Evolutionary conservation across 2,113 vertebrate species (phyloP), one percentile per base, ranked within the genome.

Genomic region (Grammomys dolichurus): DNA sequence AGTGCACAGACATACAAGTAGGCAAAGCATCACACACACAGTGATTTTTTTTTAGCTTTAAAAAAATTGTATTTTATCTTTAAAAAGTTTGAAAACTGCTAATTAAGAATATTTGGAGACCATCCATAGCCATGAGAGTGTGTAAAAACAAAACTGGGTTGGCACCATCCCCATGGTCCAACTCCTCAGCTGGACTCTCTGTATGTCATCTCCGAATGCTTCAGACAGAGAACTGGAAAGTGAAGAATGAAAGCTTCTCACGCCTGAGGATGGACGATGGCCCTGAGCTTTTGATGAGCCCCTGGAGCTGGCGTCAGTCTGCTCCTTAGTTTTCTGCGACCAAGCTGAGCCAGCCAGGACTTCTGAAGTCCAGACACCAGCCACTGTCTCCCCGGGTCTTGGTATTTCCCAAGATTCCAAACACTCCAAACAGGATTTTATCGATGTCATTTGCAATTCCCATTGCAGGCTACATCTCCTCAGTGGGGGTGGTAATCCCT

Each of bases 381-480:
- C 14, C n/a, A 28, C 48, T 56, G 43, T 60, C n/a, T 89, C 73
- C 16, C 8, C 1, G 10, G 28, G 28, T 58, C 93, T 82, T 78
- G 31, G 13, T 85, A 85, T 56, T 92, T 87, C 60, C 87, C n/a
- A 69, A 86, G 70, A 82, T 48, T 60, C 31, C 76, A 67, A 87
- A 91, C n/a, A 31, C 43, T 70, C 81, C 86, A 94, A 76, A 87
- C 4, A 54, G 89, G n/a, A 72, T 75, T 73, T 87, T 76, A 46
- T 54, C 63, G 60, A 51, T 46, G 51, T 36, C 36, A 75, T 97
- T 93, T 97, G 81, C 88, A 92, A 70, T 96, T 95, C 90, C 93
- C 69, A 3, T 54, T 65, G 69, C 43, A 16, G n/a, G 16, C 70
- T 8, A 20, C 51, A 28, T 60, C 3, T 5, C 85, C 3, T 3